A percentile compares a stretch with the other conserved stretches of the same genome.
These are phyloP conservation scores for Accipiter cooperii DNA, from an alignment of 2,113 vertebrate genomes.

Conservation along the genomic window DNA sequence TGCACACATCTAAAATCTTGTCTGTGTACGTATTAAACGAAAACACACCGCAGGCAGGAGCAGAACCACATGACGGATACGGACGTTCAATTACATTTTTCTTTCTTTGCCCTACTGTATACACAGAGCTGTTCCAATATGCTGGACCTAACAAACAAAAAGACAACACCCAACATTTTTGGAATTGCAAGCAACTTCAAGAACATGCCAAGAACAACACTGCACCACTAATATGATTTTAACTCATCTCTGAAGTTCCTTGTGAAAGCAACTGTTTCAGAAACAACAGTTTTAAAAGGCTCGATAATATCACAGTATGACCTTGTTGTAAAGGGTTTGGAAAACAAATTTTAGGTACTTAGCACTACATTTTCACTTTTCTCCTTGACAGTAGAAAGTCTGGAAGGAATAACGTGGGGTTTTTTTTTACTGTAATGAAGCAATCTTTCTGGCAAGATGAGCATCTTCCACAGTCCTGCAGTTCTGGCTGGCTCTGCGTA, in stretches of 20 bases:
- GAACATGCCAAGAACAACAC: not conserved
- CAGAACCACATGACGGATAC: not conserved
- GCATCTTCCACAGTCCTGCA: not conserved
- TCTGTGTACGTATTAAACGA: not conserved
- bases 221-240: not conserved
- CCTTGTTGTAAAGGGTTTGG: not conserved
- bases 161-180: not conserved
- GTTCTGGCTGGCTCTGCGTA: not conserved
- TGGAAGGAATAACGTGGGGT: not conserved
- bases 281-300: not conserved
- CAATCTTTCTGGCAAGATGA: not conserved
- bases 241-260: not conserved
- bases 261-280: not conserved
- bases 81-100: fast-evolving
- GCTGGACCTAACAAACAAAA: not conserved
- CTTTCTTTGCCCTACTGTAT: not conserved
- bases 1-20: too few species aligned
- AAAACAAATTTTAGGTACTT: not conserved
- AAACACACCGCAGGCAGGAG: not conserved
- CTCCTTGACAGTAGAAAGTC: not conserved
- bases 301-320: not conserved
- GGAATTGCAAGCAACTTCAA: not conserved
- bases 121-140: not conserved
- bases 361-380: not conserved
- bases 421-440: not conserved